A percentile compares a stretch with the other conserved stretches of the same genome.
These are phyloP conservation scores for Sylvia borin DNA, from an alignment of 2,797 vertebrate species.

Conservation along the genomic window DNA sequence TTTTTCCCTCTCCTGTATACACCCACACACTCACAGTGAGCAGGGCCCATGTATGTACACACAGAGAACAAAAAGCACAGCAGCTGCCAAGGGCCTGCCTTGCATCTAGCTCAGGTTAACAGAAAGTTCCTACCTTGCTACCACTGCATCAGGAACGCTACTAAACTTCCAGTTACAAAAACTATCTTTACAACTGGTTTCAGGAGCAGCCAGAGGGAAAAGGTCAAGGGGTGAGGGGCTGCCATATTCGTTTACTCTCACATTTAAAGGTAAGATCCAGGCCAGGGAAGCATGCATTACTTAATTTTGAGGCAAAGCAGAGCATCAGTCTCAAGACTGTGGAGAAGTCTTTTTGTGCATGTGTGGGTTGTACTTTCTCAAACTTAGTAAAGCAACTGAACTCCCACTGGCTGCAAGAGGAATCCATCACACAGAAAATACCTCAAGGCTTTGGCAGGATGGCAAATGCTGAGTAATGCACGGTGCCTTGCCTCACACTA, in stretches of 20 bases:
- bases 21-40: background rate
- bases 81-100: background rate
- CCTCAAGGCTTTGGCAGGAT: constrained; percentile 20
- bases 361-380: background rate
- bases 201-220: background rate
- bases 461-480: constrained; percentile 41
- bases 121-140: background rate
- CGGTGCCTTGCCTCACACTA: background rate
- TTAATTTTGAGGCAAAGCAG: background rate
- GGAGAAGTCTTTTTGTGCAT: background rate
- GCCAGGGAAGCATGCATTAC: fast-evolving
- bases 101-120: background rate
- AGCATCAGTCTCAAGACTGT: background rate
- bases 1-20: background rate
- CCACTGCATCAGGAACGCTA: background rate
- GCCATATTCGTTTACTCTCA: background rate
- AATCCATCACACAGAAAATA: background rate
- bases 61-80: background rate
- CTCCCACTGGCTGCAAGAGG: background rate
- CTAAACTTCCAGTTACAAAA: background rate
- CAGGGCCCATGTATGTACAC: background rate
- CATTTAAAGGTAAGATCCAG: background rate
- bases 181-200: background rate
- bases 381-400: background rate
- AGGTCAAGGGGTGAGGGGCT: background rate